Conservation (phyloP, 23 tunicate genomes). For the Diplosoma virens region DNA sequence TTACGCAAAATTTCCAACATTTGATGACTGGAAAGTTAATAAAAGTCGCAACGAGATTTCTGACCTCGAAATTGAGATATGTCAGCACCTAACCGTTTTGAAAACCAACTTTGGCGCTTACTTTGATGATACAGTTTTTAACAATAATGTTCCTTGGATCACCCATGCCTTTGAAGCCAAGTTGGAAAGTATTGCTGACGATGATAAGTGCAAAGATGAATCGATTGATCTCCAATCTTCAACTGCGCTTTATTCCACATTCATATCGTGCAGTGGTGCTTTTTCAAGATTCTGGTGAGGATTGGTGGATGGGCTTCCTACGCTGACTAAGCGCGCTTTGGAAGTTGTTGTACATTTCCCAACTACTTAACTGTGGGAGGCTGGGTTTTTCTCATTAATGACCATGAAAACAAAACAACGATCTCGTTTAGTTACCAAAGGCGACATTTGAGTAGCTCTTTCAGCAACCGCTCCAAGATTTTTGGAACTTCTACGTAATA, state of each 20-base stretch:
- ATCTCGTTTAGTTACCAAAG: too few relatives aligned
- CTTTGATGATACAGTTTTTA: constrained; percentile 2
- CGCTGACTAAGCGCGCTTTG: not conserved
- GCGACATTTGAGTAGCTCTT: too few relatives aligned
- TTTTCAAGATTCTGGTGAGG: not conserved
- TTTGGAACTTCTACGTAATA: too few relatives aligned
- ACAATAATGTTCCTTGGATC: not conserved
- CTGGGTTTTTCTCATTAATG: too few relatives aligned
- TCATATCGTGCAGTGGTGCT: not conserved
- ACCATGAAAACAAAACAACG: too few relatives aligned
- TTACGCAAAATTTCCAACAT: not conserved
- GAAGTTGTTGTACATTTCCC: not conserved
- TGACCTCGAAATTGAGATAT: constrained; percentile 7
- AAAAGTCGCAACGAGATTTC: not conserved
- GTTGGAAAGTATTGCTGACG: constrained; percentile 16
- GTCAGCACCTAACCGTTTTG: constrained; percentile 8
- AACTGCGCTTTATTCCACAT: constrained; percentile 9
- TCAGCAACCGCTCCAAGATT: too few relatives aligned
- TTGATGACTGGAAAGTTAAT: not conserved
- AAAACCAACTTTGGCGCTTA: constrained; percentile 15
- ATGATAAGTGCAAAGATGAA: not conserved
- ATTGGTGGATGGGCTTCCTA: not conserved
- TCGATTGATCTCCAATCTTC: constrained; percentile 14
- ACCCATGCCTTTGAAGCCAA: constrained; percentile 6
- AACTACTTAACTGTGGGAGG: not conserved